Conservation (phyloP, 2,113 vertebrate species). For the Callionymus lyra region DNA sequence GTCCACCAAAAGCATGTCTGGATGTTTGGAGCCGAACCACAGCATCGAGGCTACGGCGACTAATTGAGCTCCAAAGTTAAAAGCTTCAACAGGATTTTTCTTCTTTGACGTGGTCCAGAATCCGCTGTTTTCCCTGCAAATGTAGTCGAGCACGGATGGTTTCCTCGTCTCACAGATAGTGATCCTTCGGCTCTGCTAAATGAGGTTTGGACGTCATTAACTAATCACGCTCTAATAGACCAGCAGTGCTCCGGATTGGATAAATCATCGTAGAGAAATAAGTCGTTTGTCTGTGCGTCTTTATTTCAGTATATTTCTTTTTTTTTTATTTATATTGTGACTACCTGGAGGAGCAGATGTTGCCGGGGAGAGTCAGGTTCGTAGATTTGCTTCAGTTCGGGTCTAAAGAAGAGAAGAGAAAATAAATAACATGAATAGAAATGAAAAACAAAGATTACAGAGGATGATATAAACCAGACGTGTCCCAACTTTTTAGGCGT, state of each 20-base stretch:
- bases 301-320: too few relatives aligned
- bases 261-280: slow-evolving; percentile 34
- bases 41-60: slow-evolving; percentile 28
- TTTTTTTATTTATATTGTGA: too few relatives aligned
- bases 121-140: background rate
- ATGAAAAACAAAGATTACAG: too few relatives aligned
- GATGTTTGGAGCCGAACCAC: slow-evolving; percentile 17
- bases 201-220: slow-evolving; percentile 52
- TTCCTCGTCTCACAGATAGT: slow-evolving; percentile 21
- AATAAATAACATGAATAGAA: too few relatives aligned
- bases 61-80: slow-evolving; percentile 44
- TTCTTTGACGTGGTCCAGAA: slow-evolving; percentile 17
- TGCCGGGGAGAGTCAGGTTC: too few relatives aligned
- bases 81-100: slow-evolving; percentile 31
- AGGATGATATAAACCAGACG: too few relatives aligned
- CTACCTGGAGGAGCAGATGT: too few relatives aligned
- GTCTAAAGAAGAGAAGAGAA: too few relatives aligned
- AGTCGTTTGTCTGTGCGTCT: too few relatives aligned
- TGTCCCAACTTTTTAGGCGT: too few relatives aligned
- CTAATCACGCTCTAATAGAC: slow-evolving; percentile 43
- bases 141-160: slow-evolving; percentile 14
- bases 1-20: slow-evolving; percentile 34
- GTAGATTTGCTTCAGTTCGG: too few relatives aligned
- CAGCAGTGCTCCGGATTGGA: slow-evolving; percentile 42
- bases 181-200: slow-evolving; percentile 34